phyloP scores from a whole-genome alignment of 1,140 invertebrate genomes.

The Mesaphorura yosii region DNA sequence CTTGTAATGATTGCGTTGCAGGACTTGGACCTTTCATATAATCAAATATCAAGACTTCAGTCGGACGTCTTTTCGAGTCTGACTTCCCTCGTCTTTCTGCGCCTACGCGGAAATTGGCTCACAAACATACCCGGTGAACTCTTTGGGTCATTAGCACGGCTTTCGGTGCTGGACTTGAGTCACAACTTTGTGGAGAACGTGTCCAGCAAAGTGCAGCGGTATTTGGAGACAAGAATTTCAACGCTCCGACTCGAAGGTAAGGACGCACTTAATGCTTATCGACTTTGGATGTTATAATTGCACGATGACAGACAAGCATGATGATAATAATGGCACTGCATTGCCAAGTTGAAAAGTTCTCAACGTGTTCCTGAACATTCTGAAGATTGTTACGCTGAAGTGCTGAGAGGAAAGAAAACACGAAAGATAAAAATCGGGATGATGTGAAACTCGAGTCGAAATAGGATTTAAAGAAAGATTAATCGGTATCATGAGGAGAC shows the following conservation, averaged over 20 bases:
- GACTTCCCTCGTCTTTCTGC: constrained; percentile 57
- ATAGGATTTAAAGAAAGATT: constrained; percentile 21
- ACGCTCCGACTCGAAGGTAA: constrained; percentile 63
- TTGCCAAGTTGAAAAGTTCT: background rate
- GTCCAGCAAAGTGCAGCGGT: constrained; percentile 58
- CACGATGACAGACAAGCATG: background rate
- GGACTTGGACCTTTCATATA: constrained; percentile 67
- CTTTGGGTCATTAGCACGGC: constrained; percentile 64
- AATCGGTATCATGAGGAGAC: constrained; percentile 20
- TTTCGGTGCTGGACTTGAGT: constrained; percentile 67
- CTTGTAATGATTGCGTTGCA: constrained; percentile 42
- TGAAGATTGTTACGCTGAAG: constrained; percentile 1
- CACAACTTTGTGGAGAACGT: constrained; percentile 71
- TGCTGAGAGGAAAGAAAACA: constrained; percentile 1
- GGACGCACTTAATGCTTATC: background rate
- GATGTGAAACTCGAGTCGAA: background rate
- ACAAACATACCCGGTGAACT: constrained; percentile 61
- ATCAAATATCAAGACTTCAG: constrained; percentile 63
- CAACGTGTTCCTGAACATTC: constrained; percentile 3
- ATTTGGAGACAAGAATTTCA: constrained; percentile 66
- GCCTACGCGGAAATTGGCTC: constrained; percentile 71
- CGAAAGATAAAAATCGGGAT: background rate
- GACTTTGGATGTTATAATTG: background rate
- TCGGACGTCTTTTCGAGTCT: constrained; percentile 63
- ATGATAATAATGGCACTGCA: background rate